Evolutionary conservation across 2,113 vertebrate species (phyloP).

Genomic region (Cephalopholis sonnerati): DNA sequence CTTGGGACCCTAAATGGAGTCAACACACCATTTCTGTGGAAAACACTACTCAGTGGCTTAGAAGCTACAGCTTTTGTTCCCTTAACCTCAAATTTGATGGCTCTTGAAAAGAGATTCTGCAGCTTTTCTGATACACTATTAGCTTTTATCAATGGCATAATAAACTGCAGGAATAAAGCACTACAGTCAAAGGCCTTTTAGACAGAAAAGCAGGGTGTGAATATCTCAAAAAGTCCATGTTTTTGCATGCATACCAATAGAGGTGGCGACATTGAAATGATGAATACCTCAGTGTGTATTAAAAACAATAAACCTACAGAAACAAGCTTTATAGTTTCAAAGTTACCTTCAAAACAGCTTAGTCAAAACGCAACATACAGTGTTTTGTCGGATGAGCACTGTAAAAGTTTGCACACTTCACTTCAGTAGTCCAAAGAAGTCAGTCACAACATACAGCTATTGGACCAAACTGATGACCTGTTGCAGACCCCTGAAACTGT

Average conservation of each 20-base stretch:
- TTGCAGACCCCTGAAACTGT: background rate
- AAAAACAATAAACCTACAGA: background rate
- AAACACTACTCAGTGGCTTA: conserved; percentile 17
- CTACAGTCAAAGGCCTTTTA: background rate
- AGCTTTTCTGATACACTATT: background rate
- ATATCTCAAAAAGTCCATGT: background rate
- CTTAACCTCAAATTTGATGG: conserved; percentile 2
- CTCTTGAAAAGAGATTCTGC: conserved; percentile 13
- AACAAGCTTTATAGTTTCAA: background rate
- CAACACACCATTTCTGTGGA: conserved; percentile 27
- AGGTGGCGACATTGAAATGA: background rate
- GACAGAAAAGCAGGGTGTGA: background rate
- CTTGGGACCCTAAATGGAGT: conserved; percentile 25
- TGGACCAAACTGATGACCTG: background rate
- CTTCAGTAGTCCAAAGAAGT: background rate
- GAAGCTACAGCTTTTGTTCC: conserved; percentile 23
- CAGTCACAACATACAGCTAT: background rate
- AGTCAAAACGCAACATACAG: background rate
- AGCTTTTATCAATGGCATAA: background rate
- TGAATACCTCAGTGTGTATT: background rate
- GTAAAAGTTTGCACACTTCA: background rate
- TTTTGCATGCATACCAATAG: background rate
- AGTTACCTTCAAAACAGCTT: background rate
- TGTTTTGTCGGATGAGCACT: background rate
- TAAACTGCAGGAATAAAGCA: background rate